Percentiles rank a stretch among this genome's conserved stretches.
phyloP scores from a whole-genome alignment of 2,888 invertebrate genomes.

The Scelioninae gen. 2 region DNA sequence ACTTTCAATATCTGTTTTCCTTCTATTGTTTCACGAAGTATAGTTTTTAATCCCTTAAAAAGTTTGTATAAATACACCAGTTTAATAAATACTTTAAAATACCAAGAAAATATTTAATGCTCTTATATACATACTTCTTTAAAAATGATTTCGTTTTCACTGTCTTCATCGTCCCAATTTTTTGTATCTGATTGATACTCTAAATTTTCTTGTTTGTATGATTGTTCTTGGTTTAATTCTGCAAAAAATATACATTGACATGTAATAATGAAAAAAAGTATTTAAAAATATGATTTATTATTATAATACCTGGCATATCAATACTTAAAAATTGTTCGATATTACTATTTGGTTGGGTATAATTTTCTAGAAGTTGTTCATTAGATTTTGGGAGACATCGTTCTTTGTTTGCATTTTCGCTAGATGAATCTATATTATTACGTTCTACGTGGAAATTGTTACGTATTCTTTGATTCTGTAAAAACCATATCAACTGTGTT shows the following conservation, averaged over 20 bases:
- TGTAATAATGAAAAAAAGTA: no score
- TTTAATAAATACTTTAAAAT: not conserved
- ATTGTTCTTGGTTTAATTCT: conserved; percentile 37
- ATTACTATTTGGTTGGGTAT: conserved; percentile 18
- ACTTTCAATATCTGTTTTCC: no score
- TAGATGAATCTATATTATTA: conserved; percentile 1
- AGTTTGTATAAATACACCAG: not conserved
- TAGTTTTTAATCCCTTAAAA: conserved; percentile 36
- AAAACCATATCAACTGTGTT: not conserved
- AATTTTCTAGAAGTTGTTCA: conserved; percentile 16
- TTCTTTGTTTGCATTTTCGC: conserved; percentile 5
- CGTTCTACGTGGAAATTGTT: conserved; percentile 16
- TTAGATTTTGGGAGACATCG: not conserved
- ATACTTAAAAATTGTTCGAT: conserved; percentile 34
- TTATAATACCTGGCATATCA: conserved; percentile 40
- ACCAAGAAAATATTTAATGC: not conserved
- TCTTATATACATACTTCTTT: conserved; percentile 24
- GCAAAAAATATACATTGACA: not conserved
- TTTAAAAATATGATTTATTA: no score
- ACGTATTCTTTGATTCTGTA: conserved; percentile 9
- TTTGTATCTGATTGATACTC: conserved; percentile 13
- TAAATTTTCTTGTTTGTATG: conserved; percentile 23
- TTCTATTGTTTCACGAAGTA: conserved; percentile 45
- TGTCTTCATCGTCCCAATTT: conserved; percentile 39
- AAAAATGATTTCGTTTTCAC: conserved; percentile 38